Conservation (phyloP, 1,140 invertebrate genomes). For the Tetramorium alpestre region DNA sequence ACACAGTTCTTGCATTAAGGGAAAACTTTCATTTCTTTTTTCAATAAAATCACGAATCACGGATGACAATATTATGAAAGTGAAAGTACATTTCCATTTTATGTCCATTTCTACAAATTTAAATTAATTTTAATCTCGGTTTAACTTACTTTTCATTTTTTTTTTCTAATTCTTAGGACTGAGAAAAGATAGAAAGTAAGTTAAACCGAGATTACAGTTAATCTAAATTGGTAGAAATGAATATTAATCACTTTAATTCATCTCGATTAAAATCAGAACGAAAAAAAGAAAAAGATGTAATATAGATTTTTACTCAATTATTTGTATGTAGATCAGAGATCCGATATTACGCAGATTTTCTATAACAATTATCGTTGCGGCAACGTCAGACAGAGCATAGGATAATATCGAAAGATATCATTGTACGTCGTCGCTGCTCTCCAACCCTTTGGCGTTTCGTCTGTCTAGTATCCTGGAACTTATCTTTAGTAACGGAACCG, state of each 20-base stretch:
- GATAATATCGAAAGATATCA: slow-evolving; percentile 32
- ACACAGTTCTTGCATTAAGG: neutral
- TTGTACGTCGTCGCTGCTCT: slow-evolving; percentile 21
- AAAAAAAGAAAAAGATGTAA: neutral
- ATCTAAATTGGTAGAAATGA: too few species aligned
- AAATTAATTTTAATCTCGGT: too few species aligned
- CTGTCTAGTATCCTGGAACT: slow-evolving; percentile 12
- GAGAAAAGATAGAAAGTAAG: too few species aligned
- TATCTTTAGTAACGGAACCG: neutral
- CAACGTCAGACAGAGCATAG: neutral
- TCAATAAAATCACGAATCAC: neutral
- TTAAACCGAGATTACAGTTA: too few species aligned
- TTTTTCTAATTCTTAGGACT: too few species aligned
- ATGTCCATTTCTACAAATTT: too few species aligned
- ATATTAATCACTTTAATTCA: neutral
- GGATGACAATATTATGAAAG: neutral
- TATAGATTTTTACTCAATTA: neutral
- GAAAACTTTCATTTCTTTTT: neutral
- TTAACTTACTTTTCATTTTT: too few species aligned
- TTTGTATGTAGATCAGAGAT: neutral
- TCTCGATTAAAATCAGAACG: neutral
- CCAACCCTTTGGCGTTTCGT: slow-evolving; percentile 5
- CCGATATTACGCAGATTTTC: neutral
- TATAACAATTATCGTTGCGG: neutral
- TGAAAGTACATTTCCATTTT: neutral